Percentiles rank a stretch among this genome's conserved stretches.
Conservation (phyloP, 2,888 invertebrate genomes). For the Pheosia tremula region DNA sequence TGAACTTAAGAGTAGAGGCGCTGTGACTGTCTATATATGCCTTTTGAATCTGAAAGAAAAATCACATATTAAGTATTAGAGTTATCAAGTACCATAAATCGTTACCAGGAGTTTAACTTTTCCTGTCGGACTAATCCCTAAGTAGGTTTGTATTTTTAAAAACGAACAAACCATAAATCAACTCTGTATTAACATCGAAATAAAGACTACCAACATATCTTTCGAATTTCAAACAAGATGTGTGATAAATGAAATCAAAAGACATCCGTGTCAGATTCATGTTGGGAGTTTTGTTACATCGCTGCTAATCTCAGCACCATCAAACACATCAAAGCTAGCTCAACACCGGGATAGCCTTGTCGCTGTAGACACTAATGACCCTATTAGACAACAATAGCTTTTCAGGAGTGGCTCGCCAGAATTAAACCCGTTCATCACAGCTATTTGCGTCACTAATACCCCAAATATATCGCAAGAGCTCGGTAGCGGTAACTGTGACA, state of each 20-base stretch:
- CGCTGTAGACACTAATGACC: constrained; percentile 45
- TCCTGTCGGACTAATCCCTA: too few relatives aligned
- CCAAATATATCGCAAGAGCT: constrained; percentile 70
- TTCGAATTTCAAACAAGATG: too few relatives aligned
- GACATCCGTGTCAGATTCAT: background rate
- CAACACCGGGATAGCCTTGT: constrained; percentile 22
- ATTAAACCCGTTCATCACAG: constrained; percentile 71
- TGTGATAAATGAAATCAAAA: background rate
- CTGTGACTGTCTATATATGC: too few relatives aligned
- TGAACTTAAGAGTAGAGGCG: too few relatives aligned
- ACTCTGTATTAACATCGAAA: too few relatives aligned
- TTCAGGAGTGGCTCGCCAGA: constrained; percentile 63
- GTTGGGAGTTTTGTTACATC: background rate
- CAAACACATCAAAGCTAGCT: constrained; percentile 36
- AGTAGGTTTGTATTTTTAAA: too few relatives aligned
- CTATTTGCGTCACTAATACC: constrained; percentile 80
- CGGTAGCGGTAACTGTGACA: constrained; percentile 71
- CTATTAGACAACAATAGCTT: constrained; percentile 70
- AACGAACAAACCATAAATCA: too few relatives aligned
- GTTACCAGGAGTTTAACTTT: too few relatives aligned
- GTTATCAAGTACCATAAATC: too few relatives aligned
- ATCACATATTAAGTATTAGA: too few relatives aligned
- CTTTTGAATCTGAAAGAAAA: too few relatives aligned
- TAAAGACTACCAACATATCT: too few relatives aligned
- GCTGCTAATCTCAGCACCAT: constrained; percentile 9